Base-by-base conservation (phyloP, 2,888 invertebrate species). In the Tridacna gigas region DNA sequence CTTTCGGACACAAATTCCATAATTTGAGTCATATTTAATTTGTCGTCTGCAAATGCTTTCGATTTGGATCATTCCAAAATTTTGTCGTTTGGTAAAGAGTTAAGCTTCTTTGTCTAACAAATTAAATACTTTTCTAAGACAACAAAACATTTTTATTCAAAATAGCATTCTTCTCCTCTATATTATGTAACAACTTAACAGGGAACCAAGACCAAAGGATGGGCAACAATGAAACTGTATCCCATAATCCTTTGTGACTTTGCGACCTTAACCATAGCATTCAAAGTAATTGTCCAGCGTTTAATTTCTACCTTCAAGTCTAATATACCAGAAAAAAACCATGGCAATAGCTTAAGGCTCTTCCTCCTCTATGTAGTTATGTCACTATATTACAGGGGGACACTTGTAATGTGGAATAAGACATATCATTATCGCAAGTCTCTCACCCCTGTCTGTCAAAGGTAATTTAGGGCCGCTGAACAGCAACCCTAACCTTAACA, bases 221-320 rank as follows among this genome's bases (percentile, higher is more conserved):
- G n/a, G 22, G 71, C 51, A 71, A 71, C 71, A 71, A 71, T 71
- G 71, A 71, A 71, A 71, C 51, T 45, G 71, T 71, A 71, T 51
- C 71, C 71, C 71, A 71, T 71, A 51, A 71, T 71, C 47, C 71
- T 71, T 71, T 71, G 71, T 71, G 71, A 71, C 71, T 71, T 71
- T 71, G 51, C 71, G 51, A 51, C 47, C 71, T 13, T 71, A 71
- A 71, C 48, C 47, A 71, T 71, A 71, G 71, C 71, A 71, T 71
- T 71, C 71, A 71, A 48, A 22, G 71, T 71, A 71, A 71, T 71
- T 71, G 71, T 25, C 71, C 71, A 71, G 48, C 48, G 48, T 71
- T 71, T 71, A 71, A 71, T 71, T 71, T 71, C 51, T 51, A 48
- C 71, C 51, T 71, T 71, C 37, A 25, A 9, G 51, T 22, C 25